Percentiles rank a stretch among this genome's conserved stretches.
Conservation (phyloP, 2,888 invertebrate species). For the Pterostichus madidus region DNA sequence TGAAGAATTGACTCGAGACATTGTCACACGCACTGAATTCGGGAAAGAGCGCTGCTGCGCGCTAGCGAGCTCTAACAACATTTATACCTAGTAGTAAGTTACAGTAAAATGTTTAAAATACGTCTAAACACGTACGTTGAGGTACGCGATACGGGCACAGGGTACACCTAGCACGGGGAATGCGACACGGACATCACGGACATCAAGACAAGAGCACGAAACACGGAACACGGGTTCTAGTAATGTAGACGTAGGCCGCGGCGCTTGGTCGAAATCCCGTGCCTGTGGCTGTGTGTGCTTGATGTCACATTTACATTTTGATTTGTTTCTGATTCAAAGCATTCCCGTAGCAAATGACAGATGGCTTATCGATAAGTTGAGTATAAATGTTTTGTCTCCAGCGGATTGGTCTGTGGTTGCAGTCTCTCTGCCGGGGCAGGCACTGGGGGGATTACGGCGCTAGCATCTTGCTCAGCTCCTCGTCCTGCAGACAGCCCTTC, state of each 20-base stretch:
- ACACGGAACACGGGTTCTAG: constrained; percentile 64
- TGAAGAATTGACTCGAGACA: constrained; percentile 69
- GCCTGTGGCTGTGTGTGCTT: constrained; percentile 19
- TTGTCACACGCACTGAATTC: constrained; percentile 74
- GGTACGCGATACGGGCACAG: constrained; percentile 27
- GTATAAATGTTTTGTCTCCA: constrained; percentile 57
- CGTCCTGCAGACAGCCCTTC: constrained; percentile 97
- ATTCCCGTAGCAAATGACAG: constrained; percentile 60
- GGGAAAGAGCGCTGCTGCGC: constrained; percentile 70
- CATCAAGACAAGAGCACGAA: constrained; percentile 64
- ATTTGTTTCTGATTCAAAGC: constrained; percentile 51
- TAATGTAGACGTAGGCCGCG: constrained; percentile 49
- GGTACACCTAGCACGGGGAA: constrained; percentile 60
- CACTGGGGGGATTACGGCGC: constrained; percentile 85
- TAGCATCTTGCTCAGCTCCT: constrained; percentile 96
- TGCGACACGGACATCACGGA: constrained; percentile 15
- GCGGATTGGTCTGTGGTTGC: constrained; percentile 36
- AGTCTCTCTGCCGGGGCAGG: constrained; percentile 50
- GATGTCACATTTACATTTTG: constrained; percentile 55
- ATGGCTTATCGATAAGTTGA: constrained; percentile 50
- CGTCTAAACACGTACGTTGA: constrained; percentile 68
- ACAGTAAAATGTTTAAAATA: constrained; percentile 69
- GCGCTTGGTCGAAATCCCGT: constrained; percentile 37
- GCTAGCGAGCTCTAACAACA: constrained; percentile 56
- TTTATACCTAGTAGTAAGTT: constrained; percentile 68